Evolutionary conservation across 2,113 vertebrate genomes (phyloP).

Genomic region (Oriolus oriolus): DNA sequence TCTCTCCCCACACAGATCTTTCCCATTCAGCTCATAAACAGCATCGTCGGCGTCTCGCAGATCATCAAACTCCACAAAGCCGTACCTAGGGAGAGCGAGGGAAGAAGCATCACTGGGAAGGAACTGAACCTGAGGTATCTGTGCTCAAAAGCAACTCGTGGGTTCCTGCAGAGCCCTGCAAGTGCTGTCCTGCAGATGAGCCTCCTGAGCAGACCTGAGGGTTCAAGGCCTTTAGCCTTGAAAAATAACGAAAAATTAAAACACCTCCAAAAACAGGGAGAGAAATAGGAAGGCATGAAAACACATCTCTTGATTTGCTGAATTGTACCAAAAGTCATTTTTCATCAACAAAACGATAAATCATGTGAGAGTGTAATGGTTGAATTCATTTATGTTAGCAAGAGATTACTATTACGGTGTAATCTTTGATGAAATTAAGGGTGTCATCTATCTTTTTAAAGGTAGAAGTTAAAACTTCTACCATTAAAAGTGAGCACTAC

Average conservation of each 20-base stretch:
- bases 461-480: background rate
- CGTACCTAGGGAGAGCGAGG: constrained; percentile 76
- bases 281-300: background rate
- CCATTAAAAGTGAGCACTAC: background rate
- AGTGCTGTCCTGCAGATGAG: accelerated
- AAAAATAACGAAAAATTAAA: background rate
- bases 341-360: background rate
- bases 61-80: constrained; percentile 97
- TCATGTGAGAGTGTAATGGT: background rate
- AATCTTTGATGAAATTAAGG: background rate
- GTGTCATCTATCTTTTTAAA: background rate
- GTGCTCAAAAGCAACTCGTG: background rate
- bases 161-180: background rate
- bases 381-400: background rate
- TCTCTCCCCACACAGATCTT: constrained; percentile 93
- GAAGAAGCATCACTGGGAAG: background rate
- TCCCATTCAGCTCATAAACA: constrained; percentile 95
- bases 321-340: background rate
- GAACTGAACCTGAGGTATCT: accelerated
- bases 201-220: background rate
- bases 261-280: background rate
- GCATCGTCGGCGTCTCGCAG: constrained; percentile 94
- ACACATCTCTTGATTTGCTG: accelerated
- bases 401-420: background rate
- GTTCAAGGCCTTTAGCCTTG: background rate